Base-by-base conservation (phyloP, 1,140 invertebrate genomes). In the Wasmannia auropunctata region DNA sequence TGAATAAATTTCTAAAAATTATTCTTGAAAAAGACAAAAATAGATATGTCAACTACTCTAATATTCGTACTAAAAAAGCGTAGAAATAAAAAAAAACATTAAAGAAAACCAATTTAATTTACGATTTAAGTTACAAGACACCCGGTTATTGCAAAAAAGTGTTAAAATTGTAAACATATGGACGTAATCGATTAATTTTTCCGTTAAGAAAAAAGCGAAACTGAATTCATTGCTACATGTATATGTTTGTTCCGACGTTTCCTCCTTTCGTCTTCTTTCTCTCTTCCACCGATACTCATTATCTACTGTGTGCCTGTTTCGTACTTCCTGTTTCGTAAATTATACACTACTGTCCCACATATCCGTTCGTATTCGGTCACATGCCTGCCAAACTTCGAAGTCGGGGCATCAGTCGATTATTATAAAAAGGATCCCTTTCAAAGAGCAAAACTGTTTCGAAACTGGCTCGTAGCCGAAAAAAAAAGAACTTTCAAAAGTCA, bases 261-360 rank as follows among this genome's bases (percentile, higher is more conserved):
- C 67, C 70, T 86, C 46, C 54, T 86, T 86, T 84, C 40, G 31
- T 75, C 8, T 62, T 34, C 49, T 25, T 40, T 67, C 60, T 83
- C 75, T 74, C 77, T 81, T 65, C 76, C 84, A 46, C 46, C 67
- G 14, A 85, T 67, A 25, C 46, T 87, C 69, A 58, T 85, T 80
- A 86, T 79, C 74, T 77, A 74, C 81, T 77, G 58, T 74, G 19
- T 40, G 60, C 6, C 63, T 43, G 31, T 49, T 56, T 60, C 49
- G 46, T 19, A 81, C 14, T 56, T 76, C 54, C 67, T 79, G 43
- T 77, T 86, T 69, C 31, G 54, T 16, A 86, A 60, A 76, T 80
- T 80, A 58, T 69, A 63, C n/a, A 63, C 19, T 65, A 79, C 40
- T 76, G 63, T 81, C 43, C 85, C 77, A 88, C 49, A 83, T 88